Conservation (phyloP, 2,113 vertebrate species). For the Rutilus rutilus region DNA sequence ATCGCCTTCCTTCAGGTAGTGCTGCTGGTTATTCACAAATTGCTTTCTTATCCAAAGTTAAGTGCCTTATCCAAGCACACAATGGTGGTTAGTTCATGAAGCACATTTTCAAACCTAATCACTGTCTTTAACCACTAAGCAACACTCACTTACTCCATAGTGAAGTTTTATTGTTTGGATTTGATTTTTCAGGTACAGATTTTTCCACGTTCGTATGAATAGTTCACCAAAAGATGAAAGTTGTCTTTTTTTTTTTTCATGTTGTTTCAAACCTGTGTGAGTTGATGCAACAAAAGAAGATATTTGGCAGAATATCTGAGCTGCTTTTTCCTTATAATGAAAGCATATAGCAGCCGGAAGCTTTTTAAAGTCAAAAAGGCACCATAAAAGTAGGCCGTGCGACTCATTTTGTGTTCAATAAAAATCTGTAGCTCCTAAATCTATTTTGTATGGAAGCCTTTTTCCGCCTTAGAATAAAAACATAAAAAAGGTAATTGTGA, state of each 20-base stretch:
- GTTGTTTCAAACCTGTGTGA: neutral
- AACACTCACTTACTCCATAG: neutral
- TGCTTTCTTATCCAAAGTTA: neutral
- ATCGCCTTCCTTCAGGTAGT: conserved; percentile 75
- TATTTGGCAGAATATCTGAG: neutral
- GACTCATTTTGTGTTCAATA: neutral
- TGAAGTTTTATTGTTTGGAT: neutral
- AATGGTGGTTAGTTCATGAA: neutral
- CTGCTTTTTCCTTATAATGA: neutral
- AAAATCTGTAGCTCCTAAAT: too few relatives aligned
- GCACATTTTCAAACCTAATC: neutral
- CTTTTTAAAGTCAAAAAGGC: neutral
- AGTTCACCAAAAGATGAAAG: neutral
- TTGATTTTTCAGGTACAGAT: neutral
- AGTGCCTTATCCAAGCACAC: neutral
- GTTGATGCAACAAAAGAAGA: neutral
- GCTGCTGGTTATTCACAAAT: neutral
- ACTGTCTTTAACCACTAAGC: neutral
- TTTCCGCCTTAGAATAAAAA: too few relatives aligned
- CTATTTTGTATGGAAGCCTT: too few relatives aligned
- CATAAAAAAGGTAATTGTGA: too few relatives aligned
- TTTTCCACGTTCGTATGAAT: neutral
- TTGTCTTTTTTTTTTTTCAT: neutral
- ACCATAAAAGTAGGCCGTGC: neutral
- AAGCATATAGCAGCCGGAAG: neutral